phyloP scores from a whole-genome alignment of 2,888 invertebrate species.

The Diadegma fenestrale region DNA sequence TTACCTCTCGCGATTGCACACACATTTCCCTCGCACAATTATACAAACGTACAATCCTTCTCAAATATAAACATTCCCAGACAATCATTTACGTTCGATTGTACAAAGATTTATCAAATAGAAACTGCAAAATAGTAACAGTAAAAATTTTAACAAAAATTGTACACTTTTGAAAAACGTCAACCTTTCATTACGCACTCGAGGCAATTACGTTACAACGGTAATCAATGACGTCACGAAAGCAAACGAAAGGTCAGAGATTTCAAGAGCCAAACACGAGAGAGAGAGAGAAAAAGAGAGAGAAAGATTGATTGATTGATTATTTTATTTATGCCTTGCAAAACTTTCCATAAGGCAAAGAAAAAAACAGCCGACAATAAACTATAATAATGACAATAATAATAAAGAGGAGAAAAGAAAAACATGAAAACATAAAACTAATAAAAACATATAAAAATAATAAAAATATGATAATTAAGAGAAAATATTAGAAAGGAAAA shows the following conservation, averaged over 20 bases:
- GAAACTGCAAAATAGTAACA: not conserved
- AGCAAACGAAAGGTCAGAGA: conserved; percentile 14
- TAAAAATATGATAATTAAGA: too few species aligned
- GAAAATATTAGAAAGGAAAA: too few species aligned
- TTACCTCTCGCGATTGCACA: not conserved
- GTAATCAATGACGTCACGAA: conserved; percentile 4
- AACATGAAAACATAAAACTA: too few species aligned
- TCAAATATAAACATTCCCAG: not conserved
- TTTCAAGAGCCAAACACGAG: not conserved
- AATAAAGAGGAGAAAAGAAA: too few species aligned
- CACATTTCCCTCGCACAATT: not conserved
- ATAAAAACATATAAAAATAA: too few species aligned
- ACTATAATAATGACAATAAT: too few species aligned
- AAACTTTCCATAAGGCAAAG: too few species aligned
- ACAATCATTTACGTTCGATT: not conserved
- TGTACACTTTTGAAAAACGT: not conserved
- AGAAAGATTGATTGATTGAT: too few species aligned
- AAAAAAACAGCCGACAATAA: too few species aligned
- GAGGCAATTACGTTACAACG: conserved; percentile 4
- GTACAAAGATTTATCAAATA: not conserved
- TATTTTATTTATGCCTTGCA: too few species aligned
- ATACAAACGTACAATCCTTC: not conserved
- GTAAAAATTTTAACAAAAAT: not conserved
- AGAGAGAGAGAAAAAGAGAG: not conserved
- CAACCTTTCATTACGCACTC: not conserved